A percentile compares a stretch with the other conserved stretches of the same genome.
These are phyloP conservation scores for Medauroidea extradentata DNA, from an alignment of 1,140 invertebrate genomes.

Conservation along the genomic window DNA sequence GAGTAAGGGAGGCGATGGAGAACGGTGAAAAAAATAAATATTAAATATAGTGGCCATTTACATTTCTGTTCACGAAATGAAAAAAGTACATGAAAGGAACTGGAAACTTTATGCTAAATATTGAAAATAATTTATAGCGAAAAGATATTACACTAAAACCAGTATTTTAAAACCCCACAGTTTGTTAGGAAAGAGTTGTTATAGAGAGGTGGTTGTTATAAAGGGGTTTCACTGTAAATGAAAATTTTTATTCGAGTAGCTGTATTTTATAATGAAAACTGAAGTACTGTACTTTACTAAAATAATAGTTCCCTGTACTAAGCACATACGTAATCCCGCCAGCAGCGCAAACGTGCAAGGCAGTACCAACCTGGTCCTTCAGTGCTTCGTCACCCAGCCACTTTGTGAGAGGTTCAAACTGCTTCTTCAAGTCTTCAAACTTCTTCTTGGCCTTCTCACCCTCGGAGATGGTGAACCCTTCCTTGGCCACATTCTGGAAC, in stretches of 20 bases:
- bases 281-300: neutral
- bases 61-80: no score
- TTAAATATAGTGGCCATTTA: no score
- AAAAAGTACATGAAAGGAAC: no score
- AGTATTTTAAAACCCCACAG: no score
- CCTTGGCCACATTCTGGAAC: constrained; percentile 99
- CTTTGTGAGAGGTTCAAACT: constrained; percentile 85
- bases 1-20: no score
- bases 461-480: constrained; percentile 87
- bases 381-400: constrained; percentile 87
- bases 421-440: constrained; percentile 71
- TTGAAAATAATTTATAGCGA: no score
- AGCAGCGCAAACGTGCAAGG: neutral
- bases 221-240: no score
- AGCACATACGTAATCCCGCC: neutral
- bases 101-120: no score
- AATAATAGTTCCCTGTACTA: neutral
- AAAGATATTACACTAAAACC: no score
- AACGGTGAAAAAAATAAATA: no score
- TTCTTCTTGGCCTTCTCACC: constrained; percentile 75
- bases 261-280: neutral
- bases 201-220: no score
- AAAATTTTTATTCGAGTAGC: neutral
- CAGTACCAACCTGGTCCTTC: constrained; percentile 67
- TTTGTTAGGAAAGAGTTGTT: no score